phyloP scores from a whole-genome alignment of 2,113 vertebrate species.

The Podarcis cretensis region DNA sequence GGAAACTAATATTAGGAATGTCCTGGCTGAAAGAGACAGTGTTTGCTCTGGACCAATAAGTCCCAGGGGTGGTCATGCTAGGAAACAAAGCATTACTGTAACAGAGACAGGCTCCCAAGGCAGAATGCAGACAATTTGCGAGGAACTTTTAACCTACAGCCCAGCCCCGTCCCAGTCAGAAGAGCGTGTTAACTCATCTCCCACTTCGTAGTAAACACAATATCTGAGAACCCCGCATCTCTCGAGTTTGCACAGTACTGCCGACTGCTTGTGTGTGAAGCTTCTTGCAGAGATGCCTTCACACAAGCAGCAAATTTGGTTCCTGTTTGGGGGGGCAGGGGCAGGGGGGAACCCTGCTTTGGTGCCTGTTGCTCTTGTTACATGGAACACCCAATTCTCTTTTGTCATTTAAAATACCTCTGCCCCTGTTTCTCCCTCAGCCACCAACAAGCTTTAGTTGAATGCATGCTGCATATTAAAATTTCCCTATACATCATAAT shows the following conservation, averaged over 20 bases:
- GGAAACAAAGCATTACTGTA: constrained; percentile 75
- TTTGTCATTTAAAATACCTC: constrained; percentile 25
- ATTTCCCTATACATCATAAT: background rate
- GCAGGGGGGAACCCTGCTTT: background rate
- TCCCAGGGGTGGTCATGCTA: constrained; percentile 70
- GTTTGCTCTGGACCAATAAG: constrained; percentile 73
- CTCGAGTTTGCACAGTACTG: constrained; percentile 23
- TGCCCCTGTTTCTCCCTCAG: background rate
- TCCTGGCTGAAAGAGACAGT: constrained; percentile 75
- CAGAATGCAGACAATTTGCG: constrained; percentile 68
- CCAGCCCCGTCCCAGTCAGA: constrained; percentile 52
- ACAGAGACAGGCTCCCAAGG: constrained; percentile 59
- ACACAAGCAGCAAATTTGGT: constrained; percentile 2
- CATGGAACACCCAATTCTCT: background rate
- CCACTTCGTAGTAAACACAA: constrained; percentile 45
- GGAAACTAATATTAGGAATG: constrained; percentile 73
- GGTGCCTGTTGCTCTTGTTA: background rate
- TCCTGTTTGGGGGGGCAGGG: background rate
- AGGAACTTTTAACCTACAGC: constrained; percentile 68
- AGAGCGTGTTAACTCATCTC: constrained; percentile 41
- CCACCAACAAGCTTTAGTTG: background rate
- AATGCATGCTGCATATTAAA: constrained; percentile 10
- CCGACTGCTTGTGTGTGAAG: constrained; percentile 15
- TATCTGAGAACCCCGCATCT: constrained; percentile 9
- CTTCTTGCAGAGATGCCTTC: background rate